Evolutionary conservation across 1,140 invertebrate species (phyloP), one percentile per base, ranked within the genome.

Genomic region (Hylaeus volcanicus): DNA sequence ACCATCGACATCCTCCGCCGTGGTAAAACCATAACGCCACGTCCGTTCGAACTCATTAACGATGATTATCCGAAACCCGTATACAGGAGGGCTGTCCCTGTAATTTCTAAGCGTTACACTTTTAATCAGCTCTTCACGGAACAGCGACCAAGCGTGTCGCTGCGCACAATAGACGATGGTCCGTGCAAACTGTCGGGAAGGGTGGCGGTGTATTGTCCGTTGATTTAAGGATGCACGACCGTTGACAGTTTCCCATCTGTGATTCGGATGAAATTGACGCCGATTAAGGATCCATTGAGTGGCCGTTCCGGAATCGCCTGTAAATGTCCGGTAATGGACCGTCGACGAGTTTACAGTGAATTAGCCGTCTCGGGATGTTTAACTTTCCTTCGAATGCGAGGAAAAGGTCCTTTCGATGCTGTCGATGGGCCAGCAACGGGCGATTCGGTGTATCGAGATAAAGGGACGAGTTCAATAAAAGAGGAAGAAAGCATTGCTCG

Each of bases 51-150:
- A 86, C 69, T 87, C 83, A 86, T 87, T 87, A 83, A 83, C 70
- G 55, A 74, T 51, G 69, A 74, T 86, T 83, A 83, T 86, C 81
- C 58, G 70, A 55, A 55, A 61, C 77, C 60, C 56, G 70, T 55
- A 60, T 79, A 58, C 43, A 55, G 76, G 56, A 9, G 5, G 45
- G 15, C 2, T 5, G 73, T 45, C 60, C 58, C 48, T 74, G 77
- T 77, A 87, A 87, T 87, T 86, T 86, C 85, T 87, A 87, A 86
- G 82, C 85, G 86, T 87, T 87, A 87, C 82, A 87, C 85, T 87
- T 87, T 88, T 87, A 87, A 88, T 88, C 86, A 85, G 56, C 71
- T 78, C 75, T 84, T 88, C 86, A 83, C 83, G 86, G 82, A 82
- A 87, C 79, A 73, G 69, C 76, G 74, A 37, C 79, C 86, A 88